Percentiles rank a stretch among this genome's conserved stretches.
Conservation (phyloP, 2,888 invertebrate genomes). For the Falcaria lacertinaria region DNA sequence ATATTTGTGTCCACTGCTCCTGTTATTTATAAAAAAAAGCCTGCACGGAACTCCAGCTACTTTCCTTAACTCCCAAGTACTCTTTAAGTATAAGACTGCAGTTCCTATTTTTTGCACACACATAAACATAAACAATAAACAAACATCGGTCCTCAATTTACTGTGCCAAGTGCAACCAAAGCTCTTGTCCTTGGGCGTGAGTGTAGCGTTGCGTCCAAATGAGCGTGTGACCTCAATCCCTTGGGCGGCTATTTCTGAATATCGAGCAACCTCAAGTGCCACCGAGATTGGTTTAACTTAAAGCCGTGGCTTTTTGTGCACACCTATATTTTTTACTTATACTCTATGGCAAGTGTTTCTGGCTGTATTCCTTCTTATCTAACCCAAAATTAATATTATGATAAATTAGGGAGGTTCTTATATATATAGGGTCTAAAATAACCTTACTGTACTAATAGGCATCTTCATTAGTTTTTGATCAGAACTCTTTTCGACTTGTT, state of each 20-base stretch:
- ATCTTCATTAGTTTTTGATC: too few relatives aligned
- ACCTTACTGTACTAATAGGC: too few relatives aligned
- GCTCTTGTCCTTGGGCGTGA: slow-evolving; percentile 54
- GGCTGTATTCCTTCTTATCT: too few relatives aligned
- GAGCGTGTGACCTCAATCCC: slow-evolving; percentile 70
- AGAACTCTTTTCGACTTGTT: too few relatives aligned
- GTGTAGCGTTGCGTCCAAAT: slow-evolving; percentile 57
- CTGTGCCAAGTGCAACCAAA: slow-evolving; percentile 7
- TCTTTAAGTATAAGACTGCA: neutral
- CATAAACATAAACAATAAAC: neutral
- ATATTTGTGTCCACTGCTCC: too few relatives aligned
- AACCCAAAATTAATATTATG: too few relatives aligned
- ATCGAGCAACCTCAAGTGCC: slow-evolving; percentile 61
- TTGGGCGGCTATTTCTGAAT: slow-evolving; percentile 59
- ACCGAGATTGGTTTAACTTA: slow-evolving; percentile 8
- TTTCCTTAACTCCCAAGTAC: too few relatives aligned
- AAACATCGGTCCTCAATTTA: neutral
- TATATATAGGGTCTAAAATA: too few relatives aligned
- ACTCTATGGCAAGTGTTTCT: neutral
- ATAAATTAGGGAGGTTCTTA: too few relatives aligned
- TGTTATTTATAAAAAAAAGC: too few relatives aligned
- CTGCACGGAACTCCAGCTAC: too few relatives aligned
- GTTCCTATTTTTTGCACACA: neutral
- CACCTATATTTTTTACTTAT: slow-evolving; percentile 1
- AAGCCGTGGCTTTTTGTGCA: neutral